Conservation (phyloP, 64 coral and sea anemone species). For the Dendrophyllia cribrosa region DNA sequence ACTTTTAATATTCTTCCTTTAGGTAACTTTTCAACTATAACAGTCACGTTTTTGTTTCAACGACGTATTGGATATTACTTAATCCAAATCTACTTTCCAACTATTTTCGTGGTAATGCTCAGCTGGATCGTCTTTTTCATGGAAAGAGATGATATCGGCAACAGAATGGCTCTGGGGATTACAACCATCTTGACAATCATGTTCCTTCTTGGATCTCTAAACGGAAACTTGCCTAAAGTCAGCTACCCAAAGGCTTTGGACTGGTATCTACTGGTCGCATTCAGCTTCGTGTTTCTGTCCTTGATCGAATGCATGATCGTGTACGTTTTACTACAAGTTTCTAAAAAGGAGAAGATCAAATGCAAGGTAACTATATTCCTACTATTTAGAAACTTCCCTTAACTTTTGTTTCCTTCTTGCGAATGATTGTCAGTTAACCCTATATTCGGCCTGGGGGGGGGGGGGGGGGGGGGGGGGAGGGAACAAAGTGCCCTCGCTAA, state of each 20-base stretch:
- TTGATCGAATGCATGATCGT: slow-evolving; percentile 81
- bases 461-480: too few relatives aligned
- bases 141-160: not conserved
- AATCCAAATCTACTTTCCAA: slow-evolving; percentile 34
- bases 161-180: slow-evolving; percentile 27
- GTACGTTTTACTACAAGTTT: slow-evolving; percentile 26
- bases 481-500: too few relatives aligned
- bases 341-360: not conserved
- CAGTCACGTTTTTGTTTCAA: slow-evolving; percentile 21
- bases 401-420: too few relatives aligned
- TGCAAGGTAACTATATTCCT: not conserved
- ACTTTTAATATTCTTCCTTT: too few relatives aligned
- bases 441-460: too few relatives aligned
- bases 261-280: slow-evolving; percentile 25
- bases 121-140: slow-evolving; percentile 44
- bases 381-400: too few relatives aligned
- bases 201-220: slow-evolving; percentile 29
- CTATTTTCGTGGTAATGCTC: slow-evolving; percentile 11
- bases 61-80: slow-evolving; percentile 25
- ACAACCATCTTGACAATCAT: slow-evolving; percentile 29
- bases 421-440: too few relatives aligned
- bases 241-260: slow-evolving; percentile 39
- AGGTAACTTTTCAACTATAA: slow-evolving; percentile 24
- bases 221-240: slow-evolving; percentile 9
- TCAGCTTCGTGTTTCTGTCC: slow-evolving; percentile 85